Conservation (phyloP, 2,888 invertebrate genomes). For the Geotrupes spiniger region DNA sequence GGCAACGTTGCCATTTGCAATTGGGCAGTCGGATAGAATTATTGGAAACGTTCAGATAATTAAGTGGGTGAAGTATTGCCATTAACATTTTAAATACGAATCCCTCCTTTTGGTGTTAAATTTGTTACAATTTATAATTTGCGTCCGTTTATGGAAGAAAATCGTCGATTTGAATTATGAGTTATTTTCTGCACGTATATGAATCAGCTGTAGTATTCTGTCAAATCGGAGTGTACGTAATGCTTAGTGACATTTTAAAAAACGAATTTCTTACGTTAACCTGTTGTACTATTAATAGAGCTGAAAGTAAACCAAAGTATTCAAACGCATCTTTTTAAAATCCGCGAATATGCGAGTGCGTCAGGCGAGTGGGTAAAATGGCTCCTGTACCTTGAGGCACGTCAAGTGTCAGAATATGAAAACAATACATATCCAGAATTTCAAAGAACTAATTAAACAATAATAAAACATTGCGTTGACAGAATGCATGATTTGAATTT, state of each 20-base stretch:
- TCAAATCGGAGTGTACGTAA: conserved; percentile 8
- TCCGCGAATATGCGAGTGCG: too few species aligned
- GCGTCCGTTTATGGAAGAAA: too few species aligned
- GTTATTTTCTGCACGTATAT: too few species aligned
- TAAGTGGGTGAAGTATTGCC: too few species aligned
- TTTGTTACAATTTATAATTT: too few species aligned
- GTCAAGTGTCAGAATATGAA: conserved; percentile 29
- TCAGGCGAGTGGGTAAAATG: conserved; percentile 5
- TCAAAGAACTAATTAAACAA: conserved; percentile 18
- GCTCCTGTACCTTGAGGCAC: conserved; percentile 16
- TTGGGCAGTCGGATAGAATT: too few species aligned
- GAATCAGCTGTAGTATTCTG: conserved; percentile 20
- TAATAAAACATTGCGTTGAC: conserved; percentile 6
- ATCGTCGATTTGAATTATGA: too few species aligned
- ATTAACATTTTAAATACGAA: too few species aligned
- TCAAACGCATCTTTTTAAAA: conserved; percentile 2
- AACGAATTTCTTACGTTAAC: conserved; percentile 8
- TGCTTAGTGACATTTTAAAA: conserved; percentile 9
- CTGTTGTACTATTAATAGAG: conserved; percentile 11
- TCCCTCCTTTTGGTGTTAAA: too few species aligned
- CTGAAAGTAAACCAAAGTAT: neutral
- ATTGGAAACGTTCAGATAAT: too few species aligned
- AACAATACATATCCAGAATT: conserved; percentile 25
- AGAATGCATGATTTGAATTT: conserved; percentile 14
- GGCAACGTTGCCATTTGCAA: too few species aligned